Evolutionary conservation across 2,888 invertebrate genomes (phyloP), one percentile per base, ranked within the genome.

Genomic region (Noctua comes): DNA sequence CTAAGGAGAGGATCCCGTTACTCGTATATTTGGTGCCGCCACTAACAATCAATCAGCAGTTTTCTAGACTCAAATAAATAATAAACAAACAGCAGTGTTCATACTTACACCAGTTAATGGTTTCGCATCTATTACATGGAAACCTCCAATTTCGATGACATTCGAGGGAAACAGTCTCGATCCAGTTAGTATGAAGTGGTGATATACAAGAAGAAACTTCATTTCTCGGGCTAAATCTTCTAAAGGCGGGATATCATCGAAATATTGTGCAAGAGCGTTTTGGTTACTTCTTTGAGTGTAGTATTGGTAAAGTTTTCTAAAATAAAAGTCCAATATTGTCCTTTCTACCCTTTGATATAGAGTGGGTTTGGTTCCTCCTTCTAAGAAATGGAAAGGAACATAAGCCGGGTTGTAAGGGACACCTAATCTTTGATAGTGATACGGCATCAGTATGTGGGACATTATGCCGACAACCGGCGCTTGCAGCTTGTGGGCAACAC

Each of bases 141-240:
- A 96, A 24, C 98, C 98, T 66, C 97, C 97, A 11, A 98, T 96
- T 95, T 97, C 98, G 43, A 98, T 96, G 0, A 98, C 96, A 84
- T 97, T 97, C 0, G 97, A 96, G 0, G 97, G 95, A 64, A 95
- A 92, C 0, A 98, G 96, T 46, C 95, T 96, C 0, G 97, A 96
- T n/a, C 97, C 97, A 78, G 97, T 97, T 11, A 98, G 90, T 0
- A 97, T 93, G 84, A 97, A 97, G 90, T 98, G 97, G 46, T 97
- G 97, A 90, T 98, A 98, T 1, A 97, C 90, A 24, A 98, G 92
- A 27, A 97, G 88, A 36, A 97, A 93, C 54, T 97, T 97, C 0
- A 97, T 97, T 65, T 97, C 96, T 10, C 93, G 93, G 0, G 97
- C 97, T 70, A 98, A 95, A 27, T 97, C 96, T 66, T 94, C 93